Conservation (phyloP, 2,888 invertebrate genomes). For the Cabera pusaria region DNA sequence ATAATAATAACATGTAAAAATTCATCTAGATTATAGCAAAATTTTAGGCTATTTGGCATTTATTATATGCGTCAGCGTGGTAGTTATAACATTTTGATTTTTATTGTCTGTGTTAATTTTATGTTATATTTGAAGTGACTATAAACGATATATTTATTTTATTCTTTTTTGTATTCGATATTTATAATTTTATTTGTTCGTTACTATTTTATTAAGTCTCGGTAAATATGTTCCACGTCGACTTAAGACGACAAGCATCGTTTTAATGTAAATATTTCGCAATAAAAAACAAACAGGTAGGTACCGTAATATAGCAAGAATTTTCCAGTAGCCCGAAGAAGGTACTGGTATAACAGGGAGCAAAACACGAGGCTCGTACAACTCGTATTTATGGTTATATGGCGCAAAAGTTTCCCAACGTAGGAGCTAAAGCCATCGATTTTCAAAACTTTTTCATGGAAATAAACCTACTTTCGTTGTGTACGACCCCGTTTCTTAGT, state of each 20-base stretch:
- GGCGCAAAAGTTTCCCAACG: conserved; percentile 79
- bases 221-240: too few relatives aligned
- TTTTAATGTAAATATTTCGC: conserved; percentile 38
- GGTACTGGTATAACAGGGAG: conserved; percentile 51
- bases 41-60: too few relatives aligned
- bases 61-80: too few relatives aligned
- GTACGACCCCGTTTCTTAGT: conserved; percentile 48
- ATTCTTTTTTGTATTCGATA: too few relatives aligned
- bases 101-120: too few relatives aligned
- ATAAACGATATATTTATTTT: too few relatives aligned
- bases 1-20: too few relatives aligned
- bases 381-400: conserved; percentile 79
- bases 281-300: conserved; percentile 43
- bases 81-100: too few relatives aligned
- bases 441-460: conserved; percentile 85
- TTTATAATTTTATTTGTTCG: too few relatives aligned
- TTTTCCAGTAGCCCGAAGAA: conserved; percentile 49
- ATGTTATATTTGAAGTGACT: too few relatives aligned
- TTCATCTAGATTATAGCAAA: too few relatives aligned
- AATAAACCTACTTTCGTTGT: conserved; percentile 82
- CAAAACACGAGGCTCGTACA: conserved; percentile 68
- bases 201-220: too few relatives aligned
- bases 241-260: conserved; percentile 10
- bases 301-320: conserved; percentile 58
- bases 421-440: conserved; percentile 83